A percentile compares a stretch with the other conserved stretches of the same genome.
Conservation (phyloP, 2,113 vertebrate genomes). For the Polypterus bichir region DNA sequence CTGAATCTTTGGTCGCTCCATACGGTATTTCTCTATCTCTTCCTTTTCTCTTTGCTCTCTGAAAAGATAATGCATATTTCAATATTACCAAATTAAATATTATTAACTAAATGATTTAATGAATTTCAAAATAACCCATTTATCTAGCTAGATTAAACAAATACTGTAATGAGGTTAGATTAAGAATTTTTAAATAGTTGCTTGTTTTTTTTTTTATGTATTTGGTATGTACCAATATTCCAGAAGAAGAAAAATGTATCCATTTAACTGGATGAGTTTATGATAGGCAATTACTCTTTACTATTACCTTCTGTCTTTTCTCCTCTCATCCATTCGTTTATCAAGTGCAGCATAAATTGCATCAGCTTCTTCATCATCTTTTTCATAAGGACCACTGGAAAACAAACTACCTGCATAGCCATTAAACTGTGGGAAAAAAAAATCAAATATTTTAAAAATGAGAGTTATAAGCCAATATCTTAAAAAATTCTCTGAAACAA, state of each 20-base stretch:
- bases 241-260: too few species aligned
- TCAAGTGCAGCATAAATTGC: constrained; percentile 91
- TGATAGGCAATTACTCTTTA: too few species aligned
- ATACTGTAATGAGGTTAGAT: neutral
- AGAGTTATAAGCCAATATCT: neutral
- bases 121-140: constrained; percentile 1
- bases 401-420: constrained; percentile 95
- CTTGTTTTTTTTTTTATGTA: too few species aligned
- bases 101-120: neutral
- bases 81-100: neutral
- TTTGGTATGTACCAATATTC: too few species aligned
- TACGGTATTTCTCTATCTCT: constrained; percentile 96
- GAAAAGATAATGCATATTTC: constrained; percentile 2
- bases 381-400: constrained; percentile 93
- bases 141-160: neutral
- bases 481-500: neutral
- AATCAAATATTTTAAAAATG: constrained; percentile 4
- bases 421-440: constrained; percentile 64
- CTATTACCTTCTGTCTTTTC: constrained; percentile 82
- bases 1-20: constrained; percentile 96
- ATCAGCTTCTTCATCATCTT: constrained; percentile 94
- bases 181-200: too few species aligned
- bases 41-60: constrained; percentile 94
- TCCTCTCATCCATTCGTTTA: constrained; percentile 94
- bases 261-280: too few species aligned